Base-by-base conservation (phyloP, 1,140 invertebrate genomes). In the Plectrocnemia conspersa region DNA sequence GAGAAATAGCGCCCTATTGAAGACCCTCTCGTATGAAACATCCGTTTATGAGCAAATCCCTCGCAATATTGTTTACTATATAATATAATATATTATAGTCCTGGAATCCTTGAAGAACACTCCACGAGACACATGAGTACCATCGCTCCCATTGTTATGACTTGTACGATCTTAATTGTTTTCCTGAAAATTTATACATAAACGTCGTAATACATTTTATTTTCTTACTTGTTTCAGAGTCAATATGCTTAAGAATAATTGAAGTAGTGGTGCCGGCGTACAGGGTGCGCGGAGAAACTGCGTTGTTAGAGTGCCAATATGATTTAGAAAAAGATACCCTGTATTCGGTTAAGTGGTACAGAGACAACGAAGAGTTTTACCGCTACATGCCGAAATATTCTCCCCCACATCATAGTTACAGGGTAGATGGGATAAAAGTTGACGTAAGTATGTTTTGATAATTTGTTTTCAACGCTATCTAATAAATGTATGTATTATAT, bases 351-450 rank as follows among this genome's bases (percentile, higher is more conserved):
- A 82, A 84, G 61, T 89, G 86, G 86, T 89, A 88, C 73, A 87
- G 88, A 67, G 86, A 88, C 65, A 79, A 86, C 64, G 82, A 84
- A 63, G 86, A 88, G 66, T 89, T 89, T 69, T 89, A 84, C 68
- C 78, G 84, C 63, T 89, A 77, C 65, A 74, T 82, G 59, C 79
- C 81, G 15, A 79, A 77, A 63, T 73, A 69, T 18, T 66, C 68
- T 32, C 78, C 75, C n/a, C 77, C 69, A 23, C 74, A 79, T 45
- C 75, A 75, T 49, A 80, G 75, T 52, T 84, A 82, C 64, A 61
- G 64, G 45, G 75, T 85, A 22, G 77, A 82, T 24, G 84, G 84
- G 3, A 77, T 86, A 35, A 75, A 77, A 58, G 82, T 87, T 48
- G 80, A 85, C 62, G 82, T 84, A 69, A 80, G 82, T 79, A 48